Percentiles rank a stretch among this genome's conserved stretches.
phyloP scores from a whole-genome alignment of 2,888 invertebrate species.

The Drosophila vallismaia region DNA sequence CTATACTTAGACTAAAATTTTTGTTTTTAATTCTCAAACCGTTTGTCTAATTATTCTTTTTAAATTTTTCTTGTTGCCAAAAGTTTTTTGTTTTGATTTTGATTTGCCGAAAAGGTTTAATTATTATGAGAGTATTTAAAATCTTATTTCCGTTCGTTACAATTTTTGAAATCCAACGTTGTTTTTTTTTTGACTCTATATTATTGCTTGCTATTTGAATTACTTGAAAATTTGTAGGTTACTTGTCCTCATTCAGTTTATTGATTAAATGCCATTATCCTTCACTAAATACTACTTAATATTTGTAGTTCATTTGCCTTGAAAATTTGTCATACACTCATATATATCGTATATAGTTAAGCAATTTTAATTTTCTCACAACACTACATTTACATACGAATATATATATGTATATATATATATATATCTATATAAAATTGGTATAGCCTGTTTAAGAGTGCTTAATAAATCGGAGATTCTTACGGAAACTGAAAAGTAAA shows the following conservation, averaged over 20 bases:
- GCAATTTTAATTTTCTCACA: constrained; percentile 69
- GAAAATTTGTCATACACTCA: constrained; percentile 72
- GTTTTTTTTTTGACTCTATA: constrained; percentile 25
- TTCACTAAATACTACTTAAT: constrained; percentile 71
- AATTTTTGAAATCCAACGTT: constrained; percentile 63
- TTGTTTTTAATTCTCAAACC: constrained; percentile 46
- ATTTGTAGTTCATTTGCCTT: constrained; percentile 78
- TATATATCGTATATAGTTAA: constrained; percentile 51
- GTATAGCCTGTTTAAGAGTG: constrained; percentile 54
- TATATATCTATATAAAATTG: constrained; percentile 74
- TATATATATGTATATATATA: constrained; percentile 46
- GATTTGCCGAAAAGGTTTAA: constrained; percentile 67
- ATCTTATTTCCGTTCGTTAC: constrained; percentile 39
- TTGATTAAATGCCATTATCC: constrained; percentile 61
- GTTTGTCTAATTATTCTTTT: constrained; percentile 32
- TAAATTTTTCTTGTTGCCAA: constrained; percentile 35
- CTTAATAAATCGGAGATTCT: constrained; percentile 21
- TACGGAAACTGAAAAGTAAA: constrained; percentile 11
- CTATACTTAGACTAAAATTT: constrained; percentile 50
- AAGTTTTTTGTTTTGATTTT: constrained; percentile 64
- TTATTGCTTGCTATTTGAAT: constrained; percentile 59
- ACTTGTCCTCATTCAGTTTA: constrained; percentile 29
- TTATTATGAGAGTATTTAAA: constrained; percentile 35
- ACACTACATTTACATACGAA: constrained; percentile 80
- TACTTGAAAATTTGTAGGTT: constrained; percentile 73